These are phyloP conservation scores for Apteryx owenii DNA, from an alignment of 2,113 vertebrate species.

Conservation along the genomic window DNA sequence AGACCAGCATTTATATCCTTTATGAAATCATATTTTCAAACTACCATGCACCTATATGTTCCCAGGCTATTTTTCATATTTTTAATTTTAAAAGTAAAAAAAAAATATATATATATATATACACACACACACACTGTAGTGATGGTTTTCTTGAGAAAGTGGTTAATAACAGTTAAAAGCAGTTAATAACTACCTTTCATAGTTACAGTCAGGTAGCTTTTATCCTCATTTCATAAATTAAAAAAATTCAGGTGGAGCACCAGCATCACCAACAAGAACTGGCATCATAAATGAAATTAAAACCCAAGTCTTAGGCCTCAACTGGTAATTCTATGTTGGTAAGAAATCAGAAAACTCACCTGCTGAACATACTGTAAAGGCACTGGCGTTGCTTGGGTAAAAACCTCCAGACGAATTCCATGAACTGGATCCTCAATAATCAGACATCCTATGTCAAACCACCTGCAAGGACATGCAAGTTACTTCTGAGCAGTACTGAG, in stretches of 20 bases:
- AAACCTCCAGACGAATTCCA: constrained; percentile 88
- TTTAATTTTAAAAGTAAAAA: not conserved
- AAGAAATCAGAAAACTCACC: constrained; percentile 71
- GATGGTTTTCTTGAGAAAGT: not conserved
- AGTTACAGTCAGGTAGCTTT: not conserved
- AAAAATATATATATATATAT: no score
- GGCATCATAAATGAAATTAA: not conserved
- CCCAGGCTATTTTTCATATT: not conserved
- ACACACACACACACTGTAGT: not conserved
- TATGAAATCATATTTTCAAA: not conserved
- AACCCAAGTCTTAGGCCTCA: not conserved
- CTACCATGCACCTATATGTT: not conserved
- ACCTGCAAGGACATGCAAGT: constrained; percentile 73
- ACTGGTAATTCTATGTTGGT: not conserved
- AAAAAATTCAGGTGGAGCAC: not conserved
- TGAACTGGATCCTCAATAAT: constrained; percentile 92
- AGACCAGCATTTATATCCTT: not conserved
- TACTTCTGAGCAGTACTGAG: not conserved
- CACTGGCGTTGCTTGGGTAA: constrained; percentile 94
- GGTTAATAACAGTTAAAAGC: not conserved
- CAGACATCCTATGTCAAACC: constrained; percentile 97
- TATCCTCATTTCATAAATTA: not conserved
- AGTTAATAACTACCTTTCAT: not conserved
- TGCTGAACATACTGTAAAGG: constrained; percentile 90
- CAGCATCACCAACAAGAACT: not conserved